phyloP scores from a whole-genome alignment of 2,888 invertebrate species.

The Drepana falcataria region DNA sequence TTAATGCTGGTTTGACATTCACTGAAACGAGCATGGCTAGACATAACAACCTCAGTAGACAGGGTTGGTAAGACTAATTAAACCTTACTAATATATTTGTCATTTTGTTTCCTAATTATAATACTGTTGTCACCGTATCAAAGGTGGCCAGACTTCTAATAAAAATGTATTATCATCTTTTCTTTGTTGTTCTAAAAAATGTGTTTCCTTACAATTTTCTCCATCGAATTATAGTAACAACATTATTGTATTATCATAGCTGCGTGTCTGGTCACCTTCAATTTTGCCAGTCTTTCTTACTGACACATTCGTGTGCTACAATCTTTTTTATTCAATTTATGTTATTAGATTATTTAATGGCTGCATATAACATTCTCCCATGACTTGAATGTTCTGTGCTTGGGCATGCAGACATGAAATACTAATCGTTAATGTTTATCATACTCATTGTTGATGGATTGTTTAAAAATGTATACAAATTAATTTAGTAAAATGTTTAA shows the following conservation, averaged over 20 bases:
- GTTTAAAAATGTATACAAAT: conserved; percentile 30
- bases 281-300: conserved; percentile 34
- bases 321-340: conserved; percentile 41
- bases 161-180: conserved; percentile 7
- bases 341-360: conserved; percentile 42
- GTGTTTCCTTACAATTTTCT: conserved; percentile 11
- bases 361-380: conserved; percentile 57
- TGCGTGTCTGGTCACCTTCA: conserved; percentile 78
- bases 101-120: conserved; percentile 35
- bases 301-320: conserved; percentile 53
- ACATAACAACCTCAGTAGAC: conserved; percentile 64
- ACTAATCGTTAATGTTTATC: conserved; percentile 46
- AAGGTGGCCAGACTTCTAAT: conserved; percentile 71
- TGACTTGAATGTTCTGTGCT: conserved; percentile 64
- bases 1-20: conserved; percentile 9
- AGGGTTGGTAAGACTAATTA: conserved; percentile 49
- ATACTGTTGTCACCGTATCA: conserved; percentile 66
- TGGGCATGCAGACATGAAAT: conserved; percentile 78
- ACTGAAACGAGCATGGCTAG: conserved; percentile 57
- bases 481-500: neutral
- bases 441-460: conserved; percentile 41
- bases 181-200: conserved; percentile 6
- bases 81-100: conserved; percentile 33
- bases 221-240: conserved; percentile 11
- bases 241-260: conserved; percentile 51